Conservation (phyloP, 2,888 invertebrate genomes). For the Lycaena phlaeas region DNA sequence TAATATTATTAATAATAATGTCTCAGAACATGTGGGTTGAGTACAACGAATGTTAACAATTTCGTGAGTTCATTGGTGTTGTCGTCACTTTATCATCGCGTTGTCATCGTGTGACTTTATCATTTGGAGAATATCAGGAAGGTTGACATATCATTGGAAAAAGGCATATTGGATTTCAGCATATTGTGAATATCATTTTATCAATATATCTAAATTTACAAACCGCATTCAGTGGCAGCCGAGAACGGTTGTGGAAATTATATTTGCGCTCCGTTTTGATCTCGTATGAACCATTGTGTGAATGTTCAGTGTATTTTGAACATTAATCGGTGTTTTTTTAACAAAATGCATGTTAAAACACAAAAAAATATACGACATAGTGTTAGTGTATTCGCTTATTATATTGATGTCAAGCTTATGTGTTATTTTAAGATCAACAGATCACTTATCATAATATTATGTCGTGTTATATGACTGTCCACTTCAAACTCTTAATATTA, state of each 20-base stretch:
- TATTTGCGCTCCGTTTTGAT: too few relatives aligned
- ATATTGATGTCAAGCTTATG: neutral
- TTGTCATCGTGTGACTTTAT: neutral
- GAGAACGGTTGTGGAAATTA: too few relatives aligned
- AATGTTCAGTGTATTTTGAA: conserved; percentile 2
- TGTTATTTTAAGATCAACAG: neutral
- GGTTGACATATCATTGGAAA: too few relatives aligned
- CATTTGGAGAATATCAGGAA: too few relatives aligned
- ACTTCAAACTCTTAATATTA: conserved; percentile 6
- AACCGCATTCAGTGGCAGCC: too few relatives aligned
- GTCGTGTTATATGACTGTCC: conserved; percentile 11
- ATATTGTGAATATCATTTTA: conserved; percentile 1
- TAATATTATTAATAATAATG: conserved; percentile 22
- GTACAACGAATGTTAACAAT: conserved; percentile 48
- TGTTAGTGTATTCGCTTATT: conserved; percentile 3
- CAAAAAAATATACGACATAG: neutral
- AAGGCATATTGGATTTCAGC: neutral
- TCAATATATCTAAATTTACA: too few relatives aligned
- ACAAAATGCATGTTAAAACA: neutral
- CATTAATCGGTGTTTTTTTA: conserved; percentile 1
- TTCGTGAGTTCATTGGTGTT: neutral
- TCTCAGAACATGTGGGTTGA: conserved; percentile 40
- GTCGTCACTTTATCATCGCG: conserved; percentile 1
- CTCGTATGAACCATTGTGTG: too few relatives aligned
- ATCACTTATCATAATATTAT: conserved; percentile 13